Conservation (phyloP, 2,888 invertebrate species). For the Drepanosiphum platanoidis region DNA sequence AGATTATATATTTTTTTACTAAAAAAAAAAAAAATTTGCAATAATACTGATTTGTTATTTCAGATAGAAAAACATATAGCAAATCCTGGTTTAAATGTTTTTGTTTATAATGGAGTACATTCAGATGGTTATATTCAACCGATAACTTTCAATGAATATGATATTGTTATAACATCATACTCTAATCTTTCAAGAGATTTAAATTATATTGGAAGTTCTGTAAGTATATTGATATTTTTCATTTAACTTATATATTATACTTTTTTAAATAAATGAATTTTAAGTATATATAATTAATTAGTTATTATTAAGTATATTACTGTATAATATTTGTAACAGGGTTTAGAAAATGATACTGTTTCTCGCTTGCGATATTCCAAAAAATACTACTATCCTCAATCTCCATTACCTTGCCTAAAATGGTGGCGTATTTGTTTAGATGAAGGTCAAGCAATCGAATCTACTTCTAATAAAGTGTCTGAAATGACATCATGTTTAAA, state of each 20-base stretch:
- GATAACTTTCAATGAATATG: constrained; percentile 72
- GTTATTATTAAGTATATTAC: too few species aligned
- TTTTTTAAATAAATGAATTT: neutral
- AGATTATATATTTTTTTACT: too few species aligned
- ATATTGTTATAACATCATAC: constrained; percentile 80
- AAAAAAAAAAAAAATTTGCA: neutral
- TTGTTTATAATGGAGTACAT: constrained; percentile 71
- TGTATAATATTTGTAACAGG: constrained; percentile 62
- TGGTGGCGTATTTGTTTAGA: constrained; percentile 84
- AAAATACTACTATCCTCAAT: constrained; percentile 73
- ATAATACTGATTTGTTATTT: constrained; percentile 49
- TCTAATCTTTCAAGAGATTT: constrained; percentile 67
- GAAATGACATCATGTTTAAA: constrained; percentile 73
- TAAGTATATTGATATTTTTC: constrained; percentile 34
- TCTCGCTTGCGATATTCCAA: constrained; percentile 71
- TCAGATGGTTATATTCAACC: constrained; percentile 73
- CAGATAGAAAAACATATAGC: constrained; percentile 72
- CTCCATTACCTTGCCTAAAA: constrained; percentile 75
- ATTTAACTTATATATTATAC: too few species aligned
- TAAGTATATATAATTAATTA: constrained; percentile 24
- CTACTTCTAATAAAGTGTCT: constrained; percentile 71
- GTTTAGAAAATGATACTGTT: constrained; percentile 45
- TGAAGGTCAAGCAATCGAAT: constrained; percentile 84
- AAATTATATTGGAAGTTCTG: constrained; percentile 48
- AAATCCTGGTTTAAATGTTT: constrained; percentile 69